Base-by-base conservation (phyloP, 2,888 invertebrate genomes). In the Hofmannophila pseudospretella region DNA sequence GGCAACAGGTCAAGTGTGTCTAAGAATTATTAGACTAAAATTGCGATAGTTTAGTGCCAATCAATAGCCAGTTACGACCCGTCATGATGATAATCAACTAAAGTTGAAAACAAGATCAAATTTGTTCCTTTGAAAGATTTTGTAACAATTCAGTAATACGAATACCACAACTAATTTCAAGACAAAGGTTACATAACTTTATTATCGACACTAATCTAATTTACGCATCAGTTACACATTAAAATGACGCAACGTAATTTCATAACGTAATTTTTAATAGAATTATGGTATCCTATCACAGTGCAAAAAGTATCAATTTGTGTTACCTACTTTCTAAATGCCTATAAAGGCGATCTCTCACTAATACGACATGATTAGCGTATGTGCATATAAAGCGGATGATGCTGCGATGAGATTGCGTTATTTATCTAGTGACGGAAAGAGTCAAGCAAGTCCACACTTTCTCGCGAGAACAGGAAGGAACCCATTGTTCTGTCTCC, bases 401-500 rank as follows among this genome's bases (percentile, higher is more conserved):
- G 51, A 56, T 51, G 58, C 54, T 49, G 51, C 32, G 45, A 39
- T 37, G 47, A 63, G 65, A 74, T 71, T 57, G 56, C 53, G 59
- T 58, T 67, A 67, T 71, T 69, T 70, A 72, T 72, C 49, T 59
- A 39, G 51, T 50, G 58, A 51, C 58, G 65, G 67, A 64, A 67
- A 65, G 48, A 51, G 39, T 39, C 39, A 41, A n/a, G 36, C 41
- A 49, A 53, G 51, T 11, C 49, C 38, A 58, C 45, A 54, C 58
- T 67, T 68, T 68, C 62, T 55, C 59, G 49, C 49, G 38, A 38
- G 41, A 43, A 37, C 47, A 57, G 68, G 65, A 69, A 68, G 64
- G 50, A 55, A 47, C 49, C 62, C 52, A 74, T 76, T 78, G 78
- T 76, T 73, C 58, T 67, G 54, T 49, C 47, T 49, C 47, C 42